Conservation (phyloP, 2,888 invertebrate genomes). For the Portevinia maculata region DNA sequence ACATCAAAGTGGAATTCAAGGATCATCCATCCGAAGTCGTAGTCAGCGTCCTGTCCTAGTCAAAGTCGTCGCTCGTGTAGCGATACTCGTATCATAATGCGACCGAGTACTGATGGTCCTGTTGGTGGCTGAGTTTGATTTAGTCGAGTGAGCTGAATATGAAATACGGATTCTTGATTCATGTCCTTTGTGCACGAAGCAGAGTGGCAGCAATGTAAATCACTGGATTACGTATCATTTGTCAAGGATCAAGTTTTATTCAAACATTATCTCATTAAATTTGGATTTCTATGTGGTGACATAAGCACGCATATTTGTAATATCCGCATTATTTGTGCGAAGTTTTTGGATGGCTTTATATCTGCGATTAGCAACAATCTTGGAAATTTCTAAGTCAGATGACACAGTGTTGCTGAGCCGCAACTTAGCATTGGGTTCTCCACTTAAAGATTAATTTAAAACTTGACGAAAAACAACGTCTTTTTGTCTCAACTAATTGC, state of each 20-base stretch:
- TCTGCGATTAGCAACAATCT: no score
- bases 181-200: conserved; percentile 28
- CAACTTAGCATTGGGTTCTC: no score
- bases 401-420: no score
- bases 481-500: no score
- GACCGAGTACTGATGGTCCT: conserved; percentile 37
- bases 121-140: conserved; percentile 52
- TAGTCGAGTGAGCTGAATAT: conserved; percentile 66
- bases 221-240: conserved; percentile 55
- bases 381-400: no score
- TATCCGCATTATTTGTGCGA: not conserved
- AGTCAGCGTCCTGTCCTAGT: not conserved
- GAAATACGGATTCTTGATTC: conserved; percentile 63
- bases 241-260: conserved; percentile 59
- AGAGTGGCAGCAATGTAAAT: conserved; percentile 32
- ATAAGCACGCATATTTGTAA: conserved; percentile 12
- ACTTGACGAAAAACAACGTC: no score
- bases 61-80: conserved; percentile 26
- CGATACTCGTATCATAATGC: conserved; percentile 55
- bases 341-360: no score
- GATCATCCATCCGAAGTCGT: conserved; percentile 66
- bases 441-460: no score
- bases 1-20: conserved; percentile 74
- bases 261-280: conserved; percentile 28
- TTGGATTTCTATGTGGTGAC: conserved; percentile 12